Conservation (phyloP, 2,797 vertebrate genomes). For the Acrocephalus scirpaceus region DNA sequence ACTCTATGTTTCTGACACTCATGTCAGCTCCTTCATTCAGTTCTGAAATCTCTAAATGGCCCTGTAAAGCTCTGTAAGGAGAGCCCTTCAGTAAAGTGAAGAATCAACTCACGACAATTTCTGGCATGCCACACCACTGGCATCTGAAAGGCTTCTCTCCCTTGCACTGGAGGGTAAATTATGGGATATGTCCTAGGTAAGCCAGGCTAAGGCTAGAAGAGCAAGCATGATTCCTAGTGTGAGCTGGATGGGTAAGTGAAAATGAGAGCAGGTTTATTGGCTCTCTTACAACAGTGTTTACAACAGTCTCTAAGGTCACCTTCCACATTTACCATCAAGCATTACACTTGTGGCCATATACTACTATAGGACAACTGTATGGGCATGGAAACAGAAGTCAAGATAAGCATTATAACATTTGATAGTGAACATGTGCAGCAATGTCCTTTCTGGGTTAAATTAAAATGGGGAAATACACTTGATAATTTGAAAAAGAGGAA, state of each 20-base stretch:
- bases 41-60: not conserved
- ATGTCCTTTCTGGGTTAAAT: not conserved
- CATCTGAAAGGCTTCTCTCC: not conserved
- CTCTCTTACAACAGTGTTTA: not conserved
- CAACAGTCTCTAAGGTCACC: not conserved
- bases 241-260: not conserved
- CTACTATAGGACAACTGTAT: not conserved
- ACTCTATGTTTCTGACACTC: not conserved
- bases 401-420: not conserved
- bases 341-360: not conserved
- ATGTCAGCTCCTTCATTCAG: not conserved
- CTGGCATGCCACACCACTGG: not conserved
- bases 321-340: not conserved
- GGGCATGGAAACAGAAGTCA: not conserved
- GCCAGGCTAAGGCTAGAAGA: not conserved
- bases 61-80: not conserved
- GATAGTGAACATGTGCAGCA: not conserved
- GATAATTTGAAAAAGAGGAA: not conserved
- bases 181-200: not conserved
- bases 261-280: not conserved
- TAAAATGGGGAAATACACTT: not conserved
- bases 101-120: not conserved
- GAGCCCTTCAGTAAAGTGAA: not conserved
- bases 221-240: not conserved
- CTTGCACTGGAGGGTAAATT: accelerated